A percentile compares a stretch with the other conserved stretches of the same genome.
Evolutionary conservation across 2,113 vertebrate species (phyloP).

Genomic region (Tetrax tetrax): DNA sequence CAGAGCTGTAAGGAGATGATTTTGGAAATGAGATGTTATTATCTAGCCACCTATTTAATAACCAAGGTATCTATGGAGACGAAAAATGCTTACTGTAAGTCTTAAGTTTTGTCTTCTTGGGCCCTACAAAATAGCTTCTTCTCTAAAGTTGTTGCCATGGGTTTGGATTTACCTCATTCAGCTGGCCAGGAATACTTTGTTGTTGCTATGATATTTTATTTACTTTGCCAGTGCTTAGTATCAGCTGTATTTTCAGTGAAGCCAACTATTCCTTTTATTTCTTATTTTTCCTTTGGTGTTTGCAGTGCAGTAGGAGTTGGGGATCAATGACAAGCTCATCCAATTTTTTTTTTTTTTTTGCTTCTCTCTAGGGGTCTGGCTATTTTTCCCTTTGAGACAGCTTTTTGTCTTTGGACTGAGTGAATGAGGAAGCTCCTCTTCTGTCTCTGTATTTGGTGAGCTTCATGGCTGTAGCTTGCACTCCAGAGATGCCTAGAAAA

Average conservation of each 20-base stretch:
- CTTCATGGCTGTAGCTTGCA: not conserved
- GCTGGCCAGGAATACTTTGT: fast-evolving
- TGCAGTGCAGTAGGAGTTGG: not conserved
- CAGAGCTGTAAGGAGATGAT: not conserved
- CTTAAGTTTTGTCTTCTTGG: not conserved
- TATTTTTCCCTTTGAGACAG: not conserved
- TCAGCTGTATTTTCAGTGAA: not conserved
- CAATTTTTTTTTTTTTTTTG: no score
- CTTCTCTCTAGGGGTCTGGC: not conserved
- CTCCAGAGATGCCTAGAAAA: not conserved
- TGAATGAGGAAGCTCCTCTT: not conserved
- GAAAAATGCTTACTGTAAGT: not conserved
- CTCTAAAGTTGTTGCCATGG: not conserved
- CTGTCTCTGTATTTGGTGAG: not conserved
- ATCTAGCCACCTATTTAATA: not conserved
- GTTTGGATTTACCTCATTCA: not conserved
- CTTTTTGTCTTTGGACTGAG: not conserved
- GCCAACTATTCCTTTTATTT: not conserved
- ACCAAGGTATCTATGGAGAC: not conserved
- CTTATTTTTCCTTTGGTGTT: not conserved
- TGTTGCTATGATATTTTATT: not conserved
- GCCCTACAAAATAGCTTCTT: not conserved
- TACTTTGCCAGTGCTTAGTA: not conserved
- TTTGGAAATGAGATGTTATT: not conserved
- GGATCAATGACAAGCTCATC: not conserved